These are phyloP conservation scores for Desmodus rotundus DNA, from an alignment of 2,113 vertebrate genomes.

Conservation along the genomic window DNA sequence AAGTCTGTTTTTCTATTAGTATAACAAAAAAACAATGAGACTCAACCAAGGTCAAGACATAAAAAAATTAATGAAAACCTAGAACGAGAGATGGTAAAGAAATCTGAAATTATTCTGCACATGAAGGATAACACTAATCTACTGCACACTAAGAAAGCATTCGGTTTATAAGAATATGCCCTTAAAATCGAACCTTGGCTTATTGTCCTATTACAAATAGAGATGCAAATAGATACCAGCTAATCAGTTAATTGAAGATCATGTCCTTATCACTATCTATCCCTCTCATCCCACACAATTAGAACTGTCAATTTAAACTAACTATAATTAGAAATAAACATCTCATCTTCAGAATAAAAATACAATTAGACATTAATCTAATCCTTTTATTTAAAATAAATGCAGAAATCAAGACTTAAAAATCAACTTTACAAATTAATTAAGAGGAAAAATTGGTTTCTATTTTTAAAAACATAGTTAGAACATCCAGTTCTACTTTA, in stretches of 20 bases:
- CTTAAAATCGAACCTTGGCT: neutral
- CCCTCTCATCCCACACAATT: neutral
- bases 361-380: neutral
- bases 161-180: neutral
- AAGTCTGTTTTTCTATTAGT: neutral
- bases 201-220: neutral
- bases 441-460: slow-evolving; percentile 12
- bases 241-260: neutral
- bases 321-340: slow-evolving; percentile 1
- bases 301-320: neutral
- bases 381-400: slow-evolving; percentile 2
- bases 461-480: slow-evolving; percentile 5
- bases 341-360: slow-evolving; percentile 4
- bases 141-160: neutral
- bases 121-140: neutral
- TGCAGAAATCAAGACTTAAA: neutral
- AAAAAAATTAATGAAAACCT: neutral
- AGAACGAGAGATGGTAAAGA: neutral
- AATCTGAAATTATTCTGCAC: neutral
- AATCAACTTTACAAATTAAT: slow-evolving; percentile 21
- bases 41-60: neutral
- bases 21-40: neutral
- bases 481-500: neutral
- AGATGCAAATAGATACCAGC: neutral
- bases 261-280: neutral